Percentiles rank a stretch among this genome's conserved stretches.
Evolutionary conservation across 2,113 vertebrate genomes (phyloP).

Genomic region (Albula goreensis): DNA sequence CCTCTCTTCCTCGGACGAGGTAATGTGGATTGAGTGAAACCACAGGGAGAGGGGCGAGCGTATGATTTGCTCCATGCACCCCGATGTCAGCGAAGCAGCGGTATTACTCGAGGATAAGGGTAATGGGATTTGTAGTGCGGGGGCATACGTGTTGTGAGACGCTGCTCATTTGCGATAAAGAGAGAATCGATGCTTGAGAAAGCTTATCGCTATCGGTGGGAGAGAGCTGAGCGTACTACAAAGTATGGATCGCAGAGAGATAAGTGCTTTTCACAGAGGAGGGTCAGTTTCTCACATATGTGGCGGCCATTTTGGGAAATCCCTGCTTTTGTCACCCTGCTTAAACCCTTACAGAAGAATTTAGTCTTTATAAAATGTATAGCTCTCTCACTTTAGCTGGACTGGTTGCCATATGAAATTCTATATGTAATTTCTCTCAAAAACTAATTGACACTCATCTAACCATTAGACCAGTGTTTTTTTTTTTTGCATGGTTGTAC

Average conservation of each 20-base stretch:
- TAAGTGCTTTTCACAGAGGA: background rate
- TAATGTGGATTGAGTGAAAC: conserved; percentile 55
- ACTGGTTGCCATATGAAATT: too few relatives aligned
- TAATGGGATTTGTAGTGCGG: conserved; percentile 72
- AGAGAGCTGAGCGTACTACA: conserved; percentile 50
- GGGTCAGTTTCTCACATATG: background rate
- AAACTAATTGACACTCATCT: too few relatives aligned
- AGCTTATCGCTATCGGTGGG: conserved; percentile 65
- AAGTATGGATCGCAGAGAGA: background rate
- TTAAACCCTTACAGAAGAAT: too few relatives aligned
- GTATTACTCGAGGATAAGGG: conserved; percentile 74
- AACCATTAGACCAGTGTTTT: too few relatives aligned
- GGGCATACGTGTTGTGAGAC: conserved; percentile 62
- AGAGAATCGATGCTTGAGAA: conserved; percentile 60
- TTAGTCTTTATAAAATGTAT: too few relatives aligned
- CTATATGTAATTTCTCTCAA: too few relatives aligned
- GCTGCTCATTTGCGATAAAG: conserved; percentile 69
- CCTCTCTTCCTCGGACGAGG: conserved; percentile 32
- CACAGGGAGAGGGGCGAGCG: conserved; percentile 57
- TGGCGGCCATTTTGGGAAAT: too few relatives aligned
- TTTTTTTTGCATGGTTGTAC: too few relatives aligned
- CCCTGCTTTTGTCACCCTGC: too few relatives aligned
- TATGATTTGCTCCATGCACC: conserved; percentile 69
- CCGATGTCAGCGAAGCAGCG: conserved; percentile 58
- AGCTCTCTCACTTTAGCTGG: too few relatives aligned